These are phyloP conservation scores for Ceyx cyanopectus DNA, from an alignment of 2,113 vertebrate genomes.

Conservation along the genomic window DNA sequence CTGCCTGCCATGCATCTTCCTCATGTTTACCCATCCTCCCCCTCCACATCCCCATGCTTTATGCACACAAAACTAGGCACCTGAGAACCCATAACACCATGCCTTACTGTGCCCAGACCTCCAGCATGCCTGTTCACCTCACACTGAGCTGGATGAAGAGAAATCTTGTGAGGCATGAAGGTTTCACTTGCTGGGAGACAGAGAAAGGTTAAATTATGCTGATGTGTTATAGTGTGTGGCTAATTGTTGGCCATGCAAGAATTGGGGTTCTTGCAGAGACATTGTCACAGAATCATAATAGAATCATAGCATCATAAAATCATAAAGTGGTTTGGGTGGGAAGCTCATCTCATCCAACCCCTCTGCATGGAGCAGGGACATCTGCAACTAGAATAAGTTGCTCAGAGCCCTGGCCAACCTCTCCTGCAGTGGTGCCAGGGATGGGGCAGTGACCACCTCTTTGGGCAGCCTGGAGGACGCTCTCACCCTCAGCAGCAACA, in stretches of 20 bases:
- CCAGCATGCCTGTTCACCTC: accelerated
- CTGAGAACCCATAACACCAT: accelerated
- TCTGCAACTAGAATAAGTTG: not conserved
- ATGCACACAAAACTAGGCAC: accelerated
- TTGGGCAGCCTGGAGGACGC: not conserved
- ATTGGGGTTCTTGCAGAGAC: not conserved
- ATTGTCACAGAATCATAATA: not conserved
- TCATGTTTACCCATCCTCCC: not conserved
- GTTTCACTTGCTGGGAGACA: not conserved
- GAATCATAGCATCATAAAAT: not conserved
- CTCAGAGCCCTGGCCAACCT: not conserved
- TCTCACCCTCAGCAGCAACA: not conserved
- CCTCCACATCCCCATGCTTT: not conserved
- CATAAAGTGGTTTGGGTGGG: not conserved
- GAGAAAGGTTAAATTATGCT: not conserved
- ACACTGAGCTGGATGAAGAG: accelerated
- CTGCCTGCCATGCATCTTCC: not conserved
- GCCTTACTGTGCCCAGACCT: accelerated
- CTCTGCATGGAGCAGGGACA: not conserved
- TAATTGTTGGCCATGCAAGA: not conserved
- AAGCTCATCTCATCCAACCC: not conserved
- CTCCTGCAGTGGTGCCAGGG: not conserved
- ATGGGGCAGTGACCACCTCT: not conserved
- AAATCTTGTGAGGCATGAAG: not conserved
- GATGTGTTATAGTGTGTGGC: not conserved